Conservation (phyloP, 2,113 vertebrate genomes). For the Odobenus rosmarus region DNA sequence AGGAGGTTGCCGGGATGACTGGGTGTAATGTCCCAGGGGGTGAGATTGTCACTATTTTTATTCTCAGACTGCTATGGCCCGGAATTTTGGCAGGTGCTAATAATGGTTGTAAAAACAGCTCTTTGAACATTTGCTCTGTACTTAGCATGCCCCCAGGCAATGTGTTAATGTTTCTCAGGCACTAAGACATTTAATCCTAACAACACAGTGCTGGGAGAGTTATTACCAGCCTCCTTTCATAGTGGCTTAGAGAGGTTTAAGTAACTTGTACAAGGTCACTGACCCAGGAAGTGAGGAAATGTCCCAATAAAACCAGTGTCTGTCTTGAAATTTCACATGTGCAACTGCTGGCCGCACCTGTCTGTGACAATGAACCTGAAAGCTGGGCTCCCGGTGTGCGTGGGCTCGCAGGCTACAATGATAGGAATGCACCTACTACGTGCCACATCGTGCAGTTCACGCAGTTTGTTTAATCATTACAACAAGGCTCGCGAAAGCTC, state of each 20-base stretch:
- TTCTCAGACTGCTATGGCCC: neutral
- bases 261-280: conserved; percentile 17
- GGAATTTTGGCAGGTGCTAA: conserved; percentile 37
- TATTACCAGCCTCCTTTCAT: neutral
- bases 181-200: conserved; percentile 19
- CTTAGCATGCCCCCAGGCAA: neutral
- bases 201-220: neutral
- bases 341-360: neutral
- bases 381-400: neutral
- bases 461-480: neutral
- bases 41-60: neutral
- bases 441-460: neutral
- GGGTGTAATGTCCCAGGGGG: neutral
- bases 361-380: neutral
- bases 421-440: neutral
- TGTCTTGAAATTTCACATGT: neutral
- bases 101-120: conserved; percentile 15
- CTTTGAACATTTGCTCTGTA: neutral
- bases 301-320: neutral
- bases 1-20: neutral
- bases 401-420: neutral
- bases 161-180: neutral
- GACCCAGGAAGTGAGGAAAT: neutral
- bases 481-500: neutral
- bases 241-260: conserved; percentile 19